Percentiles rank a stretch among this genome's conserved stretches.
phyloP scores from a whole-genome alignment of 2,888 invertebrate species.

The Cartodere bifasciata region DNA sequence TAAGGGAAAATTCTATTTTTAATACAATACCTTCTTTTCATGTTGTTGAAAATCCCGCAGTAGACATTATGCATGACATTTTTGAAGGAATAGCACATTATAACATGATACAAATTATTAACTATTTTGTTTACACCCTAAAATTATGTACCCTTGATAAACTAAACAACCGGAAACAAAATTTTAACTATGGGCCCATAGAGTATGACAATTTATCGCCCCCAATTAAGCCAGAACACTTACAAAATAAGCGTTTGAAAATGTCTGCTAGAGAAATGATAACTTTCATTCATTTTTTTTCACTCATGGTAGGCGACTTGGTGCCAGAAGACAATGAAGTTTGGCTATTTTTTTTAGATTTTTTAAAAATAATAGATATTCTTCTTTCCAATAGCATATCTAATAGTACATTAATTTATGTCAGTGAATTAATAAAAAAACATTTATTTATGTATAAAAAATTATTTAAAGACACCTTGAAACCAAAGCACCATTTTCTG shows the following conservation, averaged over 20 bases:
- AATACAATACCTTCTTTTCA: slow-evolving; percentile 1
- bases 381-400: neutral
- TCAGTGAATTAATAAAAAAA: neutral
- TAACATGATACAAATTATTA: slow-evolving; percentile 1
- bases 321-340: slow-evolving; percentile 6
- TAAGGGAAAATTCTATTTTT: neutral
- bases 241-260: slow-evolving; percentile 3
- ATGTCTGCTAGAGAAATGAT: slow-evolving; percentile 10
- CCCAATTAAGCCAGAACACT: slow-evolving; percentile 1
- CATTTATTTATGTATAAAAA: slow-evolving; percentile 3
- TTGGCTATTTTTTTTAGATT: slow-evolving; percentile 6
- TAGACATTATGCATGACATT: slow-evolving; percentile 3
- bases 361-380: slow-evolving; percentile 3
- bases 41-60: slow-evolving; percentile 3
- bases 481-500: slow-evolving; percentile 3
- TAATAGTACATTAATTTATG: neutral
- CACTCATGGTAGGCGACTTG: slow-evolving; percentile 4
- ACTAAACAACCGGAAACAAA: slow-evolving; percentile 4
- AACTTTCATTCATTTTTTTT: slow-evolving; percentile 5
- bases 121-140: neutral
- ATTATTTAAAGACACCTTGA: slow-evolving; percentile 3
- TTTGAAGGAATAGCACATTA: slow-evolving; percentile 11
- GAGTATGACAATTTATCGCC: slow-evolving; percentile 8
- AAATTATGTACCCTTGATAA: slow-evolving; percentile 2
- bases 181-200: slow-evolving; percentile 7